Percentiles rank a stretch among this genome's conserved stretches.
Conservation (phyloP, 1,140 invertebrate genomes). For the Cotesia chilonis region DNA sequence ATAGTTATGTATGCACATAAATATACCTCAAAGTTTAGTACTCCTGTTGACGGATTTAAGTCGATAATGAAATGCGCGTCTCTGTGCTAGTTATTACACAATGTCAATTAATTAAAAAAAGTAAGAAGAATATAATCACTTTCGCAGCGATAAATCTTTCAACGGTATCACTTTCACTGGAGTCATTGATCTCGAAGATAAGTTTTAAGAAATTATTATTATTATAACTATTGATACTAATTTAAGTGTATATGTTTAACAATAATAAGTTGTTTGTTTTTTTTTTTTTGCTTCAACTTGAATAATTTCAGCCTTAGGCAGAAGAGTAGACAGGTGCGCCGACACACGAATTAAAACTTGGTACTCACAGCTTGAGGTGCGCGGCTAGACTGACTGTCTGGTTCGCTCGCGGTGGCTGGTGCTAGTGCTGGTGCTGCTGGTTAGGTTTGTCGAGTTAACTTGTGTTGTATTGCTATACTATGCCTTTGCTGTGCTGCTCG, state of each 20-base stretch:
- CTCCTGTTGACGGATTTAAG: background rate
- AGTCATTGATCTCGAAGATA: background rate
- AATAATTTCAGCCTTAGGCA: background rate
- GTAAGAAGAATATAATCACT: no score
- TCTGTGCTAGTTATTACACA: no score
- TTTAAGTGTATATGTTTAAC: no score
- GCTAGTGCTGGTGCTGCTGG: background rate
- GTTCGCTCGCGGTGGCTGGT: slow-evolving; percentile 22
- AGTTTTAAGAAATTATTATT: background rate
- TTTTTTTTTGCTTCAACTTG: no score
- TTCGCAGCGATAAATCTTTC: no score
- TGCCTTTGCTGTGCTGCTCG: background rate
- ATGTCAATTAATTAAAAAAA: no score
- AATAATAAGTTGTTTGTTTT: no score
- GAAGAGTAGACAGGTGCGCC: background rate
- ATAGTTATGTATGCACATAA: no score
- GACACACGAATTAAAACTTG: slow-evolving; percentile 4
- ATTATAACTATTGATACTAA: no score
- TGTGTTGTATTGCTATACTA: background rate
- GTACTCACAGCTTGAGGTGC: slow-evolving; percentile 45
- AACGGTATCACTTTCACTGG: no score
- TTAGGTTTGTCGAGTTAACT: slow-evolving; percentile 10
- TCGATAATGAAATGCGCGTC: slow-evolving; percentile 1
- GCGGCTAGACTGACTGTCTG: slow-evolving; percentile 63
- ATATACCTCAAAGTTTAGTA: slow-evolving; percentile 4